Conservation (phyloP, 2,797 vertebrate genomes). For the Sarcophilus harrisii region DNA sequence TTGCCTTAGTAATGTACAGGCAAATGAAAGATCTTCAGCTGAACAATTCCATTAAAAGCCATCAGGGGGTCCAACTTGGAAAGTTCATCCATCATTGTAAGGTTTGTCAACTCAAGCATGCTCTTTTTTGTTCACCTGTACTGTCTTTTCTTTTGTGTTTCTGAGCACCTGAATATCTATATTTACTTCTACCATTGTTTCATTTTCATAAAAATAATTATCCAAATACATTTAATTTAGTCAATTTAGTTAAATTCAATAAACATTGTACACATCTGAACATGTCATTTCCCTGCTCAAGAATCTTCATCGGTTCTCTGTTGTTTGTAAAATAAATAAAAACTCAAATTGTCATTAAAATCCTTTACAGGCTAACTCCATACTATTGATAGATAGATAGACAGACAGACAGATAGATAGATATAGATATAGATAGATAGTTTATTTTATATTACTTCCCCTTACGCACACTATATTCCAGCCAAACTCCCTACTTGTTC, state of each 20-base stretch:
- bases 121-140: background rate
- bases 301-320: background rate
- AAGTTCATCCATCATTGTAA: background rate
- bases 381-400: too few relatives aligned
- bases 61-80: background rate
- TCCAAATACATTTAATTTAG: slow-evolving; percentile 1
- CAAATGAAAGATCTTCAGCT: background rate
- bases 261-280: background rate
- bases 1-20: background rate
- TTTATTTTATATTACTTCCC: background rate
- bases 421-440: background rate
- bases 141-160: background rate
- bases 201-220: slow-evolving; percentile 22
- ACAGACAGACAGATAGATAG: too few relatives aligned
- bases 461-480: background rate
- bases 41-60: background rate
- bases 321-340: background rate
- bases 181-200: slow-evolving; percentile 10
- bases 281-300: background rate
- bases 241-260: background rate
- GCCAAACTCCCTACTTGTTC: background rate
- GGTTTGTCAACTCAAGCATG: background rate
- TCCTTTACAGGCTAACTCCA: background rate
- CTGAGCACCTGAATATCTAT: slow-evolving; percentile 3
- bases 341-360: background rate